phyloP scores from a whole-genome alignment of 2,797 vertebrate genomes.

The Myotis pilosus region DNA sequence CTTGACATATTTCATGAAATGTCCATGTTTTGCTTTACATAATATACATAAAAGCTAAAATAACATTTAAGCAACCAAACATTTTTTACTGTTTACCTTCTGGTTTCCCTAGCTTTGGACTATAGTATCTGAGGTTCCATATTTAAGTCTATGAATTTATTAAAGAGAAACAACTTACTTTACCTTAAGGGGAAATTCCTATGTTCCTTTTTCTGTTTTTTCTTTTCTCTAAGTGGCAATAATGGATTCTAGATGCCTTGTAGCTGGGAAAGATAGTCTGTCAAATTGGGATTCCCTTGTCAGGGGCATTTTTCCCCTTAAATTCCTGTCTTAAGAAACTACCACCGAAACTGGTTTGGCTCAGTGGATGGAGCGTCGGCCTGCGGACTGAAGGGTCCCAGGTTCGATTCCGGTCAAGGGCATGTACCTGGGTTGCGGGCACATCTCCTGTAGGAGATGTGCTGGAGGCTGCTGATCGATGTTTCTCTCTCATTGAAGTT shows the following conservation, averaged over 20 bases:
- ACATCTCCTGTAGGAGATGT: too few species aligned
- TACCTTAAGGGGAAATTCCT: background rate
- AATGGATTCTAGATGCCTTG: constrained; percentile 62
- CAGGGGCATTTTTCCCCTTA: background rate
- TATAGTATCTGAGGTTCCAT: background rate
- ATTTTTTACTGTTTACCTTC: constrained; percentile 45
- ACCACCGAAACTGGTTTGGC: too few species aligned
- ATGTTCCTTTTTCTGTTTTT: background rate
- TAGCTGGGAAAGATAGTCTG: constrained; percentile 66
- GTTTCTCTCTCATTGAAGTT: too few species aligned
- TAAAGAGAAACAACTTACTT: constrained; percentile 23
- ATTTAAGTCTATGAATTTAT: background rate
- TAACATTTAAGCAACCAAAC: background rate
- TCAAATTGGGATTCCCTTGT: constrained; percentile 45
- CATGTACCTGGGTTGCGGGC: too few species aligned
- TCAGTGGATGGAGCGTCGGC: too few species aligned
- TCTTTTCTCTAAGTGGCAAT: constrained; percentile 25
- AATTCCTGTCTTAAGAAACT: background rate
- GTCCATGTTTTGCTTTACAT: background rate
- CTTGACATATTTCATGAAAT: background rate
- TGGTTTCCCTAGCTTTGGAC: constrained; percentile 1
- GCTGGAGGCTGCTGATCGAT: too few species aligned
- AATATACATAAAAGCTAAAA: background rate
- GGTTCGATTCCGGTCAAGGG: too few species aligned
- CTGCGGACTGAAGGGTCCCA: too few species aligned